phyloP scores from a whole-genome alignment of 2,888 invertebrate species.

The Catocala fraxini region DNA sequence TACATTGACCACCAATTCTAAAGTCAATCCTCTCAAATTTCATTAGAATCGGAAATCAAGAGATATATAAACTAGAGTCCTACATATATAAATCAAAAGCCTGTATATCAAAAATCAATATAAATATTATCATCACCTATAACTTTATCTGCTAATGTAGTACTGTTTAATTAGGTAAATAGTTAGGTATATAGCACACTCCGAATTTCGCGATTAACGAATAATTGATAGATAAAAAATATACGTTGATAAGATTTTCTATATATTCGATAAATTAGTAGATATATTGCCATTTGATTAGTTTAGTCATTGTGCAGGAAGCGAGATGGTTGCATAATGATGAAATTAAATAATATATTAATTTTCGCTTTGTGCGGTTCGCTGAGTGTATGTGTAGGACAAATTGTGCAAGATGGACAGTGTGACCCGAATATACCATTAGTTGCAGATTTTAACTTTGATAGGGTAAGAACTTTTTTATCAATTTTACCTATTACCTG shows the following conservation, averaged over 20 bases:
- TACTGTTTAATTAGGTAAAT: not conserved
- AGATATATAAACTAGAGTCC: too few relatives aligned
- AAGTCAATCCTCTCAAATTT: too few relatives aligned
- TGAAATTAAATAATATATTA: conserved; percentile 54
- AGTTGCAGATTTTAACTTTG: conserved; percentile 53
- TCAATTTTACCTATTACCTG: not conserved
- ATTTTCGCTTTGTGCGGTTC: conserved; percentile 63
- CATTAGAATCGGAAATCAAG: too few relatives aligned
- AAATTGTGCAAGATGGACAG: conserved; percentile 68
- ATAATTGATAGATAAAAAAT: conserved; percentile 30
- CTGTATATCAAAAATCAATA: too few relatives aligned
- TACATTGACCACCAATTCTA: too few relatives aligned
- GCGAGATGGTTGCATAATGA: conserved; percentile 71
- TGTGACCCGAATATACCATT: conserved; percentile 61
- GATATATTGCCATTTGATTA: conserved; percentile 63
- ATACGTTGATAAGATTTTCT: conserved; percentile 63
- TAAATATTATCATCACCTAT: too few relatives aligned
- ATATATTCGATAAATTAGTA: conserved; percentile 64
- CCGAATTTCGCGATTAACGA: conserved; percentile 35
- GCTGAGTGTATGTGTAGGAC: conserved; percentile 63
- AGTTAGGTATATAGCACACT: conserved; percentile 12
- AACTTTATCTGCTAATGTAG: too few relatives aligned
- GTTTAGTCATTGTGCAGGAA: conserved; percentile 54
- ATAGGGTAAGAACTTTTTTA: conserved; percentile 54
- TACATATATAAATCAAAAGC: too few relatives aligned